Evolutionary conservation across 2,888 invertebrate species (phyloP), one percentile per base, ranked within the genome.

Genomic region (Acronicta alni): DNA sequence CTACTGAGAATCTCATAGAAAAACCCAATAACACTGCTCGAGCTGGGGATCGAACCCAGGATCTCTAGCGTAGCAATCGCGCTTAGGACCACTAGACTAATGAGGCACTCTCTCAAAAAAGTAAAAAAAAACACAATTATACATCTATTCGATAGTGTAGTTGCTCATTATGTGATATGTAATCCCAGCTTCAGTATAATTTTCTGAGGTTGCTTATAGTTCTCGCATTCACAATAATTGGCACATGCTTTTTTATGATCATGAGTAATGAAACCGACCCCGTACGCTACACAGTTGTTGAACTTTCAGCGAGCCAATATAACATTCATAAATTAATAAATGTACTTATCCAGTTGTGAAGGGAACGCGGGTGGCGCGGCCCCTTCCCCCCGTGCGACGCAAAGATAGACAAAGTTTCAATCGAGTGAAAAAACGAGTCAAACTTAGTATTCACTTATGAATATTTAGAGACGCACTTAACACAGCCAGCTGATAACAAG

Each of bases 391-490:
- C 30, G 15, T 26, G 38, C 55, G 43, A 35, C 16, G 41, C 49
- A 23, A 41, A 47, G 48, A 45, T 42, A 44, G 23, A 44, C 41
- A 41, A 53, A 64, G 41, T 59, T 59, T 59, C 56, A 59, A 64
- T 64, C 56, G 52, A 64, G 64, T 14, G 59, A 57, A 64, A 64
- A 64, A 64, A 56, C 42, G 56, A 20, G 43, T 45, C 35, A 17
- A 59, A 59, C 43, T 59, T 56, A 44, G 59, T 37, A 59, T 59
- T 53, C 52, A 48, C 59, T 57, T 64, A 56, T 56, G 59, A 64
- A 64, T 64, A 59, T 59, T 64, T 56, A 59, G 56, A 30, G 48
- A 47, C 56, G 45, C 48, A 55, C 55, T 53, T 44, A 43, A 43
- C 48, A 16, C 17, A 3, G 42, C 47, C 39, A 14, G 23, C 38